phyloP scores from a whole-genome alignment of 2,888 invertebrate genomes.

The Drosophila fungiperda region DNA sequence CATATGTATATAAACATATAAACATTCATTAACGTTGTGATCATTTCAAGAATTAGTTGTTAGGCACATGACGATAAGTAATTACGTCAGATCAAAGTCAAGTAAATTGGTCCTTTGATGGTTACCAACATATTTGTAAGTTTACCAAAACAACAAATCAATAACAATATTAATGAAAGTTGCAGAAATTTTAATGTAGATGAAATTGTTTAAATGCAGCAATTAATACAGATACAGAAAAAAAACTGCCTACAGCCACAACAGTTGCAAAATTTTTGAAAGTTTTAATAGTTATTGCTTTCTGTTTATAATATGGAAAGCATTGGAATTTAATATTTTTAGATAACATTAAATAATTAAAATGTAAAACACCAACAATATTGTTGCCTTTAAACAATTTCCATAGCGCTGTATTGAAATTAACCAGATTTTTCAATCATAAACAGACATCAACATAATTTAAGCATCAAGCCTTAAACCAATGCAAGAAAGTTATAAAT shows the following conservation, averaged over 20 bases:
- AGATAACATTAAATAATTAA: conserved; percentile 4
- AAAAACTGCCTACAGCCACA: conserved; percentile 39
- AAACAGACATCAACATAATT: conserved; percentile 27
- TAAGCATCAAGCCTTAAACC: conserved; percentile 48
- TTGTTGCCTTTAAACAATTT: conserved; percentile 50
- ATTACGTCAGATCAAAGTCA: conserved; percentile 43
- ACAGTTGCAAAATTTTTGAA: conserved; percentile 14
- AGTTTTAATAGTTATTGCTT: conserved; percentile 4
- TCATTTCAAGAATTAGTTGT: conserved; percentile 79
- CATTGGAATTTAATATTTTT: conserved; percentile 13
- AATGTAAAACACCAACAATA: conserved; percentile 10
- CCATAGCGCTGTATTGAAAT: conserved; percentile 3
- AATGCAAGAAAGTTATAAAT: conserved; percentile 38
- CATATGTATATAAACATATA: conserved; percentile 14
- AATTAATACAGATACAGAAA: conserved; percentile 9
- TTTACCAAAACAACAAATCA: conserved; percentile 15
- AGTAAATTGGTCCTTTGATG: conserved; percentile 36
- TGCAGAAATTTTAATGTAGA: conserved; percentile 11
- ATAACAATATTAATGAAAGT: conserved; percentile 2
- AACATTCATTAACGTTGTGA: conserved; percentile 81
- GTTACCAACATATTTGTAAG: conserved; percentile 15
- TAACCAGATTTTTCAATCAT: conserved; percentile 8
- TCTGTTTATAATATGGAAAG: background rate
- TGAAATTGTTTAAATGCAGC: conserved; percentile 50
- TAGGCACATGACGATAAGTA: conserved; percentile 45